Base-by-base conservation (phyloP, 2,888 invertebrate species). In the Heliconius aoede region DNA sequence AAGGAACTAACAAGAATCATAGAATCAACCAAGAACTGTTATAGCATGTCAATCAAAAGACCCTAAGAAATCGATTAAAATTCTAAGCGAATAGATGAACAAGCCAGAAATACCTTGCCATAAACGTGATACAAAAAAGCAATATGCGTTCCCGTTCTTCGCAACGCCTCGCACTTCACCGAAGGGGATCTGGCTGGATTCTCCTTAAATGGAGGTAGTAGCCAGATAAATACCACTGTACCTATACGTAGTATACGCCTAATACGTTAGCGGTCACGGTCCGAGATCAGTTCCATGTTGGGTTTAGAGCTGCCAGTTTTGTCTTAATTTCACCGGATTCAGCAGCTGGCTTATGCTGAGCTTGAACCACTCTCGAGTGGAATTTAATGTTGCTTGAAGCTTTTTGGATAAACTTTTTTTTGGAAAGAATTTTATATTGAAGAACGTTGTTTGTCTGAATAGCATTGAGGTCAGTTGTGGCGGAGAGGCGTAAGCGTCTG, bases 161-260 rank as follows among this genome's bases (percentile, higher is more conserved):
- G 80, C 78, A 78, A 77, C 65, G 79, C 76, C 78, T 79, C 79
- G 77, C 62, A 61, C 76, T 88, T 88, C 86, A 83, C 77, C 84
- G 87, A 86, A 89, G 74, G 78, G 75, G 74, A 76, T 72, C 76
- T 73, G 61, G 46, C 18, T 46, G 2, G 18, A 1, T 18, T 61
- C 84, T 85, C 88, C 88, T 76, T 85, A 89, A 88, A 89, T 87
- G 88, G 88, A 82, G 82, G 76, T 55, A 60, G 58, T 36, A 72
- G 36, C 60, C 26, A 40, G 60, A 58, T 60, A 60, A 72, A 60
- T 24, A 26, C 36, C 46, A 46, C 46, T 46, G 40, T 18, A 46
- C 18, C 46, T 72, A 60, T 40, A 60, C 60, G 24, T 84, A 83
- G 83, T 80, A 79, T 79, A 80, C 83, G 78, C 82, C 82, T 60